Evolutionary conservation across 2,888 invertebrate genomes (phyloP), one percentile per base, ranked within the genome.

Genomic region (Pyralis farinalis): DNA sequence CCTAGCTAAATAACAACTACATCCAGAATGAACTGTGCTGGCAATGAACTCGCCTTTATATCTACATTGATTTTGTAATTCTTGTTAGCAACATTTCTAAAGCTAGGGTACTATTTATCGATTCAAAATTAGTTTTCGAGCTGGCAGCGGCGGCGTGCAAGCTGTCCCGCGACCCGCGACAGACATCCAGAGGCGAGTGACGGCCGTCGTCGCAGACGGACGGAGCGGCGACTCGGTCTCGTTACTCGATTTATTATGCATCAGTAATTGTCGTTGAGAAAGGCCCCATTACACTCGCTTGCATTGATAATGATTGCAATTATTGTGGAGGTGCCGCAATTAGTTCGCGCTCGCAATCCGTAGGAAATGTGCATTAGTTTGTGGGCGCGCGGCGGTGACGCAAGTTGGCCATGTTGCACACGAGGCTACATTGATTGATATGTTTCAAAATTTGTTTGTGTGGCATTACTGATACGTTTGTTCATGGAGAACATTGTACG

Each of bases 201-300:
- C 25, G 7, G 7, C n/a, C 7, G 25, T 25, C n/a, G 7, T 25
- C 25, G 7, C 2, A 25, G n/a, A 25, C 25, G 7, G 25, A 5
- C 1, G 7, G 3, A 16, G 16, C 25, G 5, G 25, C 7, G 2
- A 25, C n/a, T 8, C 7, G 1, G 7, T 25, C 25, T 25, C 22
- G 40, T 42, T 31, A 36, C 35, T 30, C 41, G 27, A 46, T 47
- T 54, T 45, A 48, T 37, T 51, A 48, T 49, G 55, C 57, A 46
- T 49, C 50, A 55, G 44, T 49, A 42, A 39, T 30, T 36, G 43
- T 12, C 46, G 39, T 49, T 53, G 43, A 30, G 29, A 31, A 47
- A 51, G 42, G 1, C 29, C 9, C 12, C 4, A 11, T 12, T 31
- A 11, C 7, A 3, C 4, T 31, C 1, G 12, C 31, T 6, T 12